Evolutionary conservation across 2,113 vertebrate species (phyloP).

Genomic region (Pitta sordida): DNA sequence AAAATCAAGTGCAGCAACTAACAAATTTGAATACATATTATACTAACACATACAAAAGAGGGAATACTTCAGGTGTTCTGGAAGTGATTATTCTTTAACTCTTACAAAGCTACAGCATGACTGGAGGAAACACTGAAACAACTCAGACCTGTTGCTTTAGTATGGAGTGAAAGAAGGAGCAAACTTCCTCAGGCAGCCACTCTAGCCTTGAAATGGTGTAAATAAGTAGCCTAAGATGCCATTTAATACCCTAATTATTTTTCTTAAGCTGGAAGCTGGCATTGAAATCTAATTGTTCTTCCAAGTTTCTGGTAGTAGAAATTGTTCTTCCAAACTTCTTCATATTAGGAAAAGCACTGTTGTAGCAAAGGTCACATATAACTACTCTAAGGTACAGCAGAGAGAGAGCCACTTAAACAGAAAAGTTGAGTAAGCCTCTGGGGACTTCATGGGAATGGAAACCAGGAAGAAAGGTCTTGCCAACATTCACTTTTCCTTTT

Average conservation of each 20-base stretch:
- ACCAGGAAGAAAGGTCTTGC: neutral
- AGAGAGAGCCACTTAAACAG: neutral
- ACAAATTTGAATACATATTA: accelerated
- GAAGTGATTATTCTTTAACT: neutral
- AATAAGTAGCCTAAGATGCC: neutral
- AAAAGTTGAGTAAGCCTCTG: neutral
- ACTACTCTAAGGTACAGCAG: neutral
- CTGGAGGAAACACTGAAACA: neutral
- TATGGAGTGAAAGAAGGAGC: neutral
- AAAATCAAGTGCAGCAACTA: neutral
- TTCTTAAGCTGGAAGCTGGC: neutral
- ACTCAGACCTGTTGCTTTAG: neutral
- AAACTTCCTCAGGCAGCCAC: neutral
- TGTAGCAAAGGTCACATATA: neutral
- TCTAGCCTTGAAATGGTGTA: neutral
- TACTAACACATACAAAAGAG: neutral
- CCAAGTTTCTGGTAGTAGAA: neutral
- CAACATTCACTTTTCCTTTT: neutral
- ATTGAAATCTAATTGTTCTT: neutral
- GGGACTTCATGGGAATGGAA: neutral
- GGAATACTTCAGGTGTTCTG: neutral
- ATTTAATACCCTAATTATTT: neutral
- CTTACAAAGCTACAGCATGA: neutral
- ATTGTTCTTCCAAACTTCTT: neutral
- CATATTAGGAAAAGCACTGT: neutral